phyloP scores from a whole-genome alignment of 2,113 vertebrate species.

The Stegostoma tigrinum region DNA sequence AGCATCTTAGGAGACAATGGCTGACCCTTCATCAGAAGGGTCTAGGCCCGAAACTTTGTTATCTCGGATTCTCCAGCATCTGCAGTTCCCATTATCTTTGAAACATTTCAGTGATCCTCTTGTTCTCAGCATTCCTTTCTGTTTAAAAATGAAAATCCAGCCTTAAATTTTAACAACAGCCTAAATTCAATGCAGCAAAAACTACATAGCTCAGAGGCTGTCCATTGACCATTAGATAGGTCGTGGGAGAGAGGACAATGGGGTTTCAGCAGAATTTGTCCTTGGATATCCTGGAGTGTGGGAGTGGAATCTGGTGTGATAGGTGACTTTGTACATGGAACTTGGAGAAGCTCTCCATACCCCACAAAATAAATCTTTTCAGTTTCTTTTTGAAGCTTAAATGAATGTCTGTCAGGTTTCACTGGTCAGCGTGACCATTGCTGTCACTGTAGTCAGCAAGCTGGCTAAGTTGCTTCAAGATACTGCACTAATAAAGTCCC shows the following conservation, averaged over 20 bases:
- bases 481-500: too few species aligned
- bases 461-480: not conserved
- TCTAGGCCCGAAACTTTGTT: too few species aligned
- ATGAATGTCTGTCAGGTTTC: not conserved
- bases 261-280: not conserved
- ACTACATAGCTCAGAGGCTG: not conserved
- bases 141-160: not conserved
- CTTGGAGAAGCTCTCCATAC: not conserved
- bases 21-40: too few species aligned
- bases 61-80: too few species aligned
- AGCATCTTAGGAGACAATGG: too few species aligned
- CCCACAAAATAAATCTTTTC: not conserved
- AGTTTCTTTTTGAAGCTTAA: not conserved
- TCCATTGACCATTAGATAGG: not conserved
- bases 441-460: not conserved
- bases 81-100: too few species aligned
- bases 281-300: not conserved
- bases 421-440: not conserved
- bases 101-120: too few species aligned
- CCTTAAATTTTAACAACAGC: not conserved
- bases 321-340: not conserved
- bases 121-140: not conserved
- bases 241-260: not conserved
- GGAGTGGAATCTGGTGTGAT: not conserved
- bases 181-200: not conserved